phyloP scores from a whole-genome alignment of 2,888 invertebrate genomes.

The Eupithecia centaureata region DNA sequence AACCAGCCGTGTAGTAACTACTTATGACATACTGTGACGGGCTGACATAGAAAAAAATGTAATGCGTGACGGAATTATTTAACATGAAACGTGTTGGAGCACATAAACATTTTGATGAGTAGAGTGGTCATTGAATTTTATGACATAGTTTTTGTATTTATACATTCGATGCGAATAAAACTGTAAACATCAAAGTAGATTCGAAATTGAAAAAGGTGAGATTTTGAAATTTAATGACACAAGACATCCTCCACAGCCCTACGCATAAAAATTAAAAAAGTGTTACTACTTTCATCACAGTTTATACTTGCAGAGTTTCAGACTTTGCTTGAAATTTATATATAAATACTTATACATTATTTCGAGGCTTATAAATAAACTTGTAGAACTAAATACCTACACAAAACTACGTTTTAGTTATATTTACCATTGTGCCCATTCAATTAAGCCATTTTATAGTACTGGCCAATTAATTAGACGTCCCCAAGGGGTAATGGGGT shows the following conservation, averaged over 20 bases:
- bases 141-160: conserved; percentile 25
- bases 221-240: not conserved
- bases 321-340: not conserved
- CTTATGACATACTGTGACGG: conserved; percentile 52
- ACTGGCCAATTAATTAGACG: conserved; percentile 42
- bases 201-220: conserved; percentile 9
- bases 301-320: not conserved
- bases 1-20: not conserved
- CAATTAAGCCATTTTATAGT: conserved; percentile 41
- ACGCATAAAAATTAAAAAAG: not conserved
- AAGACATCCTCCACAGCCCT: not conserved
- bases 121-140: conserved; percentile 32
- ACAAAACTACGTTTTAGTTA: not conserved
- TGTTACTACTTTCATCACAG: not conserved
- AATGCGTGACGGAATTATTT: conserved; percentile 62
- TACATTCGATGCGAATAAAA: conserved; percentile 25
- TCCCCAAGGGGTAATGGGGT: conserved; percentile 38
- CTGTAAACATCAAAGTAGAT: conserved; percentile 36
- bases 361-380: not conserved
- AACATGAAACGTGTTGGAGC: conserved; percentile 48
- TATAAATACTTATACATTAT: no score
- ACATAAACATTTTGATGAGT: conserved; percentile 32
- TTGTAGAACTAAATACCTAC: not conserved
- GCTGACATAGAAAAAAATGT: conserved; percentile 63
- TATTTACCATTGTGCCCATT: conserved; percentile 24